A percentile compares a stretch with the other conserved stretches of the same genome.
Evolutionary conservation across 1,140 invertebrate genomes (phyloP).

Genomic region (Pogonognathellus flavescens): DNA sequence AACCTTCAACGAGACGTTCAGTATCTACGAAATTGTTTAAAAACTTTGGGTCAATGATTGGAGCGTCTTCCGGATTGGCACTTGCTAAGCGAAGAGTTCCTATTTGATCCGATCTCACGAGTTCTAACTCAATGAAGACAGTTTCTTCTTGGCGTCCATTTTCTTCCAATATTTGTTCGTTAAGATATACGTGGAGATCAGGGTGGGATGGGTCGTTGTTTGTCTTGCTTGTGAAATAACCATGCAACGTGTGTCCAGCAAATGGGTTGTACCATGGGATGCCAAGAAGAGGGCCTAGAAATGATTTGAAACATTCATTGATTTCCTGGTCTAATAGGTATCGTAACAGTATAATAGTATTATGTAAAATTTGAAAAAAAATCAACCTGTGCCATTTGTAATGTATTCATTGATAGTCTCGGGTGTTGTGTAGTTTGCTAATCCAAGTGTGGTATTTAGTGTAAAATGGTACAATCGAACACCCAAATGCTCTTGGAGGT

Average conservation of each 20-base stretch:
- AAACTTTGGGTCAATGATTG: conserved; percentile 73
- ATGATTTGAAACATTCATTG: neutral
- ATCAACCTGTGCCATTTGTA: neutral
- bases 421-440: neutral
- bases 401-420: conserved; percentile 49
- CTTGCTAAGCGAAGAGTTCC: conserved; percentile 69
- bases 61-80: conserved; percentile 71
- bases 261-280: neutral
- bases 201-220: conserved; percentile 36
- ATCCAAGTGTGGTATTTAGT: conserved; percentile 8
- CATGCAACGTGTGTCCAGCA: neutral
- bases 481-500: conserved; percentile 54
- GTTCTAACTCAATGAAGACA: conserved; percentile 41
- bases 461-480: neutral
- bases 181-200: conserved; percentile 46
- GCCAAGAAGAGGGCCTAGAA: neutral
- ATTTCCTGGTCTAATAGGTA: neutral
- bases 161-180: neutral
- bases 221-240: conserved; percentile 11
- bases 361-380: neutral
- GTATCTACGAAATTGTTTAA: conserved; percentile 67
- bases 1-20: conserved; percentile 63
- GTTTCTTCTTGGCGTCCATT: conserved; percentile 25
- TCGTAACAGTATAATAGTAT: too few species aligned
- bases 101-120: neutral